Conservation (phyloP, 2,888 invertebrate genomes). For the Melolontha melolontha region DNA sequence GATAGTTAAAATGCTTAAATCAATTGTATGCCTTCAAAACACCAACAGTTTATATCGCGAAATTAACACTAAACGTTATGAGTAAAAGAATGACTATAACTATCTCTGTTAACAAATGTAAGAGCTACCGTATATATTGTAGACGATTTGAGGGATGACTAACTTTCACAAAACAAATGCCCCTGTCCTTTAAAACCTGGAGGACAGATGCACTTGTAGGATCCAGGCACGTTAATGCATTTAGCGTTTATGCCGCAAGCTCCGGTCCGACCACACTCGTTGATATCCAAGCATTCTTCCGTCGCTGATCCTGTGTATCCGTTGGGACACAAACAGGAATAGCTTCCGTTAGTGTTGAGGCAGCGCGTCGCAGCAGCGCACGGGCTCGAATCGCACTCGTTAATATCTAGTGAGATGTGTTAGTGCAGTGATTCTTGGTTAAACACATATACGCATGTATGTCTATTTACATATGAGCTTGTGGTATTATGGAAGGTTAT, state of each 20-base stretch:
- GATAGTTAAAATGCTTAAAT: neutral
- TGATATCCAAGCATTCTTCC: constrained; percentile 77
- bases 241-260: constrained; percentile 82
- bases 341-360: constrained; percentile 81
- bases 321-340: constrained; percentile 77
- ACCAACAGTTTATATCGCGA: too few relatives aligned
- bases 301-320: constrained; percentile 75
- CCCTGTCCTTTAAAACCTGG: constrained; percentile 82
- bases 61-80: neutral
- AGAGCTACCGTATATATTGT: constrained; percentile 12
- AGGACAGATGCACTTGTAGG: constrained; percentile 82
- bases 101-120: constrained; percentile 3
- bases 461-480: constrained; percentile 12
- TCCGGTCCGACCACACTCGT: constrained; percentile 77
- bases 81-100: too few relatives aligned
- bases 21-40: neutral
- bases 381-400: constrained; percentile 77
- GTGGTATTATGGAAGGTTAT: constrained; percentile 4
- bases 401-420: constrained; percentile 71
- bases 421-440: constrained; percentile 44
- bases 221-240: constrained; percentile 85
- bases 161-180: constrained; percentile 82
- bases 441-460: constrained; percentile 9
- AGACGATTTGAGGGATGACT: constrained; percentile 61
- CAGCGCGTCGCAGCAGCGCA: constrained; percentile 80